Evolutionary conservation across 64 coral and sea anemone genomes (phyloP).

Genomic region (Pachyseris speciosa): DNA sequence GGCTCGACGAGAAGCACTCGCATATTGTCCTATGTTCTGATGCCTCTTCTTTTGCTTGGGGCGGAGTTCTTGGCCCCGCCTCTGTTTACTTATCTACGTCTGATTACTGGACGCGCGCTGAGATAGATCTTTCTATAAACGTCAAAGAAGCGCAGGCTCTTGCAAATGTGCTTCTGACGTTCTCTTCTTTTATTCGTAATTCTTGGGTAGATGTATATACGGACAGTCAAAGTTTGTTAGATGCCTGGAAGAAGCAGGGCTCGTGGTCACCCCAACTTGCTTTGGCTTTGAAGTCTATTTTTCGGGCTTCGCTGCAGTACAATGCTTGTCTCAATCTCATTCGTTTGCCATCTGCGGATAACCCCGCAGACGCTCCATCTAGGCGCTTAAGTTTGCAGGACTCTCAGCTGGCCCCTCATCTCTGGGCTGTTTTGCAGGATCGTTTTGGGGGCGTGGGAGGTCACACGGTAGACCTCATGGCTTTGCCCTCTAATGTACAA

Average conservation of each 20-base stretch:
- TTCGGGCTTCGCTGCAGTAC: not conserved
- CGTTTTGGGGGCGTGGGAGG: not conserved
- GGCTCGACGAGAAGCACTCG: slow-evolving; percentile 1
- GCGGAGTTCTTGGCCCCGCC: not conserved
- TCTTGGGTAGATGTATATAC: slow-evolving; percentile 6
- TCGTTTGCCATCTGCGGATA: not conserved
- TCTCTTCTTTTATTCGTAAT: not conserved
- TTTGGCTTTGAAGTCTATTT: not conserved
- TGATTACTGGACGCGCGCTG: not conserved
- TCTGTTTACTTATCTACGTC: not conserved
- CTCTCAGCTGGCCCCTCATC: not conserved
- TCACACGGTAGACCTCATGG: not conserved
- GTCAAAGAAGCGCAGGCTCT: not conserved
- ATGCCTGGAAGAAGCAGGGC: not conserved
- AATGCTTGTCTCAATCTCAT: not conserved
- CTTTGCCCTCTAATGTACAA: not conserved
- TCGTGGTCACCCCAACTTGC: not conserved
- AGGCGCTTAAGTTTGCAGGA: not conserved
- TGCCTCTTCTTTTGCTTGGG: not conserved
- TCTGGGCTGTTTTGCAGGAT: not conserved
- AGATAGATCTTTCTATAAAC: not conserved
- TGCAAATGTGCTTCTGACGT: not conserved
- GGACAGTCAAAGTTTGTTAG: not conserved
- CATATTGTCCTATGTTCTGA: slow-evolving; percentile 15
- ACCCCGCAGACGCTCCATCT: not conserved